Conservation (phyloP, 2,797 vertebrate genomes). For the Sebastes steindachneri region DNA sequence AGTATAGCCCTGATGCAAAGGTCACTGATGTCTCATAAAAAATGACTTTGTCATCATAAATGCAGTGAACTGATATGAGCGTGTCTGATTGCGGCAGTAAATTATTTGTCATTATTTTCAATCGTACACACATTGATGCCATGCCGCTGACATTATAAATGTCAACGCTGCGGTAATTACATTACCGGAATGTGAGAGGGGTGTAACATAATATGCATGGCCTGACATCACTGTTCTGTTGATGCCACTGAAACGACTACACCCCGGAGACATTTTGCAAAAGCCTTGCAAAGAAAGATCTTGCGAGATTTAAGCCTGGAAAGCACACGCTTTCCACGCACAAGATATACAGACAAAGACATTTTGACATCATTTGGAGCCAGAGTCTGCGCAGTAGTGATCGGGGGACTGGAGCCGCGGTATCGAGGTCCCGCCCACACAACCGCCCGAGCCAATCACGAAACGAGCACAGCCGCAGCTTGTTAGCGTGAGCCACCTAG, state of each 20-base stretch:
- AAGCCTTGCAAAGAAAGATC: neutral
- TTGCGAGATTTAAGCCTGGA: neutral
- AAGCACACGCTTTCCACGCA: neutral
- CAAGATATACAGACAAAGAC: too few relatives aligned
- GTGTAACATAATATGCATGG: neutral
- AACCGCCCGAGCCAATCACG: too few relatives aligned
- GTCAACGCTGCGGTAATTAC: conserved; percentile 23
- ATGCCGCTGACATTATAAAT: conserved; percentile 34
- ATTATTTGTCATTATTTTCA: neutral
- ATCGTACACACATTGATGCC: neutral
- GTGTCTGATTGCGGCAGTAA: conserved; percentile 8
- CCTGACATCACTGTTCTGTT: neutral
- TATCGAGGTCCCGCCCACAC: too few relatives aligned
- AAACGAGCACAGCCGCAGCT: too few relatives aligned
- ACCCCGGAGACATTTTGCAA: neutral
- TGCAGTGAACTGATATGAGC: conserved; percentile 14
- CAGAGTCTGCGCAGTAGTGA: too few relatives aligned
- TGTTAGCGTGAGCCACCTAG: too few relatives aligned
- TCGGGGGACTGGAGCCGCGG: too few relatives aligned
- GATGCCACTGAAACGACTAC: neutral
- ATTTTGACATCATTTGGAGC: too few relatives aligned
- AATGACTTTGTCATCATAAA: conserved; percentile 33
- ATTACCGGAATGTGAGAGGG: conserved; percentile 1
- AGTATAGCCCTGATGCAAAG: conserved; percentile 39
- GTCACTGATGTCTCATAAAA: conserved; percentile 34